A percentile compares a stretch with the other conserved stretches of the same genome.
Evolutionary conservation across 1,140 invertebrate genomes (phyloP).

Genomic region (Drosophila azteca): DNA sequence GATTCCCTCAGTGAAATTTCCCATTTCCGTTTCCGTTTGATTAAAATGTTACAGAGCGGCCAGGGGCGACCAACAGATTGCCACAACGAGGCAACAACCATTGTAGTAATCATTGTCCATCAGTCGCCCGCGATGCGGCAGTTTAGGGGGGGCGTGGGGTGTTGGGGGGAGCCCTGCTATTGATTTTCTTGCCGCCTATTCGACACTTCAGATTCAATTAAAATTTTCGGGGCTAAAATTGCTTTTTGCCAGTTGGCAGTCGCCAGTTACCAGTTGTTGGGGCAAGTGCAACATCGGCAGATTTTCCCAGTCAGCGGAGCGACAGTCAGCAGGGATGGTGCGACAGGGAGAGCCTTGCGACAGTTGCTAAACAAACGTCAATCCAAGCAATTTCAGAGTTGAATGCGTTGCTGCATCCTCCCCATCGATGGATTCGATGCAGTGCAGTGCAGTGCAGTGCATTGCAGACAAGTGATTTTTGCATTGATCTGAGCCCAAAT

Average conservation of each 20-base stretch:
- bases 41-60: background rate
- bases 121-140: background rate
- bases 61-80: background rate
- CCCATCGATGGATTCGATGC: constrained; percentile 12
- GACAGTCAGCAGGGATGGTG: background rate
- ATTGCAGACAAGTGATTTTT: constrained; percentile 61
- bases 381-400: constrained; percentile 65
- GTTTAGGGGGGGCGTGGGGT: background rate
- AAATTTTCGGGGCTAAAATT: constrained; percentile 46
- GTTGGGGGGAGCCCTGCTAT: background rate
- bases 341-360: constrained; percentile 30
- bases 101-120: constrained; percentile 1
- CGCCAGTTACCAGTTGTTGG: constrained; percentile 24
- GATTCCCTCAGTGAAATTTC: no score
- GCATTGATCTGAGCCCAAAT: constrained; percentile 60
- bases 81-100: no score
- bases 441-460: constrained; percentile 2
- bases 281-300: constrained; percentile 57
- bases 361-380: constrained; percentile 63
- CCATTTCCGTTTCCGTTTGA: background rate
- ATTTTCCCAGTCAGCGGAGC: constrained; percentile 10
- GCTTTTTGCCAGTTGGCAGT: constrained; percentile 35
- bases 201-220: constrained; percentile 70
- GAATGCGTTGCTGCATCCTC: constrained; percentile 47
- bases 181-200: constrained; percentile 44